Evolutionary conservation across 2,113 vertebrate genomes (phyloP), one percentile per base, ranked within the genome.

Genomic region (Chascanopsetta lugubris): DNA sequence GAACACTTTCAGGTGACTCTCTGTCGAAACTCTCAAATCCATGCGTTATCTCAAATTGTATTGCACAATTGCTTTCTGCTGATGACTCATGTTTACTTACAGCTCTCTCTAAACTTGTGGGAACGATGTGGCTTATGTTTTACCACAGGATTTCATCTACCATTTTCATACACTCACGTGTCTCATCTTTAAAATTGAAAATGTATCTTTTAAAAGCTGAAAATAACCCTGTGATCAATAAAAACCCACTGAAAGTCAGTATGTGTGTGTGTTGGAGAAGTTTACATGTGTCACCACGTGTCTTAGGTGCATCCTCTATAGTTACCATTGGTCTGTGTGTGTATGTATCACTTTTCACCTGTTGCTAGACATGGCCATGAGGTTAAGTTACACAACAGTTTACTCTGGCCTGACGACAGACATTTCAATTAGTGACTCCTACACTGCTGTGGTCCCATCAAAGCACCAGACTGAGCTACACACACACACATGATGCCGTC

Each of bases 261-360:
- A 17, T 40, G n/a, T 50, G 26, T 47, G 54, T 56, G 42, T 36
- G 57, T 0, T 6, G 12, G 15, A 38, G 57, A 46, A 8, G 42
- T 51, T 46, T 58, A 49, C 72, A 69, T 25, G 0, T n/a, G 55
- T 34, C 17, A 69, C 32, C 71, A 78, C 69, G 78, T 79, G 82
- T 65, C 27, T 54, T 61, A 45, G 26, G 20, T 25, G 32, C 32
- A 51, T 70, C 73, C 65, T 78, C 82, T 85, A 82, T 83, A 75
- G 87, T 88, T 88, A 91, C 90, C 46, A 2, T 58, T 76, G 18
- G 42, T 54, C 71, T 61, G 53, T 54, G 69, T 43, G 36, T 62
- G 48, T n/a, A n/a, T 54, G 26, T 85, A 89, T 91, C 89, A 82
- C 63, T 82, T 92, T 90, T 74, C 90, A 81, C 75, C 64, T 62